Evolutionary conservation across 2,888 invertebrate species (phyloP).

Genomic region (Napeogenes sylphis): DNA sequence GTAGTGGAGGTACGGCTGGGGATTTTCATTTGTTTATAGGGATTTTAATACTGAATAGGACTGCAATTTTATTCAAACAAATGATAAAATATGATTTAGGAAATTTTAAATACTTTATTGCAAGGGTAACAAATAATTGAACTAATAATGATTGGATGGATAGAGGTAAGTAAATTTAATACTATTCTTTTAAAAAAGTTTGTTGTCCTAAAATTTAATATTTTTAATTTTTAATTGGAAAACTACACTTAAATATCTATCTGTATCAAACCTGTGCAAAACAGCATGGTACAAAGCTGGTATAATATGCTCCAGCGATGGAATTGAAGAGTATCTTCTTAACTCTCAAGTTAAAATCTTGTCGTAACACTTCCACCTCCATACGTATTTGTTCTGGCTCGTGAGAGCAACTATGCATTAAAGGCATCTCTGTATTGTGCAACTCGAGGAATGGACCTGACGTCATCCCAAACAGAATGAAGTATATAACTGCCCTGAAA

Average conservation of each 20-base stretch:
- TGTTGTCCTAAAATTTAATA: too few relatives aligned
- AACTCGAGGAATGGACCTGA: slow-evolving; percentile 87
- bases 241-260: not conserved
- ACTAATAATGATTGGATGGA: too few relatives aligned
- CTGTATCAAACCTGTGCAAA: slow-evolving; percentile 85
- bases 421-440: slow-evolving; percentile 73
- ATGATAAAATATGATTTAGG: too few relatives aligned
- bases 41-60: too few relatives aligned
- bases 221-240: too few relatives aligned
- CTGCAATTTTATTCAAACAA: too few relatives aligned
- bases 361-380: slow-evolving; percentile 90
- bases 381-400: slow-evolving; percentile 84
- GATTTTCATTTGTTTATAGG: slow-evolving; percentile 13
- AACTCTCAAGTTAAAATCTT: slow-evolving; percentile 92
- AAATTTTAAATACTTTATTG: too few relatives aligned
- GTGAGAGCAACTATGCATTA: slow-evolving; percentile 86
- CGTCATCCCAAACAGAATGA: slow-evolving; percentile 88
- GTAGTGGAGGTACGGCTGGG: slow-evolving; percentile 83
- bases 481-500: slow-evolving; percentile 84
- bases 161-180: too few relatives aligned
- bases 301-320: slow-evolving; percentile 90
- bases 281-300: slow-evolving; percentile 92
- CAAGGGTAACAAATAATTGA: too few relatives aligned
- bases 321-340: slow-evolving; percentile 93
- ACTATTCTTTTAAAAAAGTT: too few relatives aligned